phyloP scores from a whole-genome alignment of 2,797 vertebrate species.

The Mycteria americana region DNA sequence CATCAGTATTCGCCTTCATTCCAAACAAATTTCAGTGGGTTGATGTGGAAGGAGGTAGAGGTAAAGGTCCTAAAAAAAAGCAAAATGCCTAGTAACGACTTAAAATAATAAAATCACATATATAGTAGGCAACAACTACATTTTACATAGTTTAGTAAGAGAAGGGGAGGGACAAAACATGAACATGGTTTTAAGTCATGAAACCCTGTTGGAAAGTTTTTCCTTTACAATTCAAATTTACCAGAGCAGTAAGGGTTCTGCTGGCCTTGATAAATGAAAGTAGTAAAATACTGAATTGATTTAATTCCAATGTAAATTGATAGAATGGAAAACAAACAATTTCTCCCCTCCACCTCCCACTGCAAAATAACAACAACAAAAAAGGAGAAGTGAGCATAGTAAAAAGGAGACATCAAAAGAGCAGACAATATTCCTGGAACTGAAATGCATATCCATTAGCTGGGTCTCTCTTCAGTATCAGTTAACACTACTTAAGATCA shows the following conservation, averaged over 20 bases:
- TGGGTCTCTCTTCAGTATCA: not conserved
- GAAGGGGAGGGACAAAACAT: accelerated
- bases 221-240: not conserved
- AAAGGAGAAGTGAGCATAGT: not conserved
- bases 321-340: not conserved
- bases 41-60: not conserved
- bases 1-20: not conserved
- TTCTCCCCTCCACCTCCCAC: not conserved
- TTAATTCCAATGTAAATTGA: not conserved
- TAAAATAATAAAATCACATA: not conserved
- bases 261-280: not conserved
- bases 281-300: not conserved
- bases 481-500: not conserved
- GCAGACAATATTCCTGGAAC: not conserved
- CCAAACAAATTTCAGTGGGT: not conserved
- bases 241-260: accelerated
- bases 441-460: not conserved
- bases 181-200: not conserved
- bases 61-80: not conserved
- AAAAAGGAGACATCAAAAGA: not conserved
- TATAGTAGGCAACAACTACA: not conserved
- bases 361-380: not conserved
- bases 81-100: not conserved
- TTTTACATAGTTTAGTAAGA: not conserved
- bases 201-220: not conserved